These are phyloP conservation scores for Ernsta delagoae DNA, from an alignment of 2,888 invertebrate genomes.

Conservation along the genomic window DNA sequence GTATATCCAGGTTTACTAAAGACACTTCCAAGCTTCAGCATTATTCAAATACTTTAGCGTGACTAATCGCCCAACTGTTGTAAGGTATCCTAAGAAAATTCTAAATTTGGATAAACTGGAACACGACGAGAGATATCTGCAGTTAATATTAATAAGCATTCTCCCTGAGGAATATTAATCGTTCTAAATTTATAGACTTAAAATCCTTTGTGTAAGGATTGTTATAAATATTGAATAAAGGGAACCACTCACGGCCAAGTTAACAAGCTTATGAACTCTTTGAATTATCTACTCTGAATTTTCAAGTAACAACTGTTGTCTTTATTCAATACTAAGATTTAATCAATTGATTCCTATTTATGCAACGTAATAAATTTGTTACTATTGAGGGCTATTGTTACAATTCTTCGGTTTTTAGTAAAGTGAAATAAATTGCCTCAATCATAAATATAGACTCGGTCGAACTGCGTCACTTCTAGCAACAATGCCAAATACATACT, in stretches of 20 bases:
- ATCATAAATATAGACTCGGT: no score
- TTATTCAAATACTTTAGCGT: not conserved
- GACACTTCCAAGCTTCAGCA: not conserved
- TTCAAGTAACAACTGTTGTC: not conserved
- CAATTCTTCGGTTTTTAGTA: no score
- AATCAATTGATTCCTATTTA: no score
- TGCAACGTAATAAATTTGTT: no score
- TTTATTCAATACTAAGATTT: not conserved
- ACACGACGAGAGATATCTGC: not conserved
- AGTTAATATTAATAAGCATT: conserved; percentile 14
- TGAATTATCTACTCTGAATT: not conserved
- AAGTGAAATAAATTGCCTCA: no score
- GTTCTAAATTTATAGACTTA: conserved; percentile 10
- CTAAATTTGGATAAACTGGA: conserved; percentile 6
- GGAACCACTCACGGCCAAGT: conserved; percentile 3
- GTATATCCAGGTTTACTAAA: not conserved
- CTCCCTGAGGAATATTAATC: conserved; percentile 15
- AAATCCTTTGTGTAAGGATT: conserved; percentile 17
- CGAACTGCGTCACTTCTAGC: no score
- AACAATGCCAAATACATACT: no score
- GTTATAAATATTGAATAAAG: conserved; percentile 13
- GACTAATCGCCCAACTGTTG: not conserved
- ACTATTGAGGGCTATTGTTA: no score
- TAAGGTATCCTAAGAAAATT: not conserved
- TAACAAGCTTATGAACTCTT: not conserved